Base-by-base conservation (phyloP, 1,140 invertebrate species). In the Triops longicaudatus region DNA sequence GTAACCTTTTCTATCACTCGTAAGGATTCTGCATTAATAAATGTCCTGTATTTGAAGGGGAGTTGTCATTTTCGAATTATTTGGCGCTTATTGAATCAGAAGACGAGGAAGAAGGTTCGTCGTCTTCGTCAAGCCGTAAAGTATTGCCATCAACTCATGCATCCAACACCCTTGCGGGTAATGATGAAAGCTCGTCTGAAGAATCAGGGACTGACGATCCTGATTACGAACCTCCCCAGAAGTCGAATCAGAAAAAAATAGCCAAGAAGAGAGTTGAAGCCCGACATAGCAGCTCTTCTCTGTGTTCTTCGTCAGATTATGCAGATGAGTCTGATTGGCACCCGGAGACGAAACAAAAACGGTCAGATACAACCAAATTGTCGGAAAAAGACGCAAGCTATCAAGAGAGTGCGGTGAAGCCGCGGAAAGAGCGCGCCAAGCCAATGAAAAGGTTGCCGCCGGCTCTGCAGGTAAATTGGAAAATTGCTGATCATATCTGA, bases 1-100 rank as follows among this genome's bases (percentile, higher is more conserved):
- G 50, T 63, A 63, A 12, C 50, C 10, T n/a, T 63, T 14, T 63
- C 14, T 63, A 22, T n/a, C 1, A 22, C n/a, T n/a, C n/a, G n/a
- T n/a, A n/a, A n/a, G n/a, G n/a, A n/a, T n/a, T n/a, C n/a, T n/a
- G n/a, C n/a, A n/a, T n/a, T n/a, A n/a, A n/a, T n/a, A n/a, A n/a
- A n/a, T n/a, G n/a, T n/a, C n/a, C n/a, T n/a, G n/a, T n/a, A n/a
- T n/a, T 75, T 26, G 44, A 10, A 27, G 74, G 74, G 37, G 74
- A 75, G n/a, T 42, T 75, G 44, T 75, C 74, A 6, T 75, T 75
- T 26, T 41, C 28, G 12, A 44, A 75, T 31, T 75, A 75, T 26
- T 10, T 75, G 74, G 74, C 74, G 6, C 28, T 27, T 26, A 44
- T 75, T 43, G 74, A 75, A 43, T 31, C 26, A 14, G 74, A 75